phyloP scores from a whole-genome alignment of 1,140 invertebrate genomes.

The Drosophila nasuta region DNA sequence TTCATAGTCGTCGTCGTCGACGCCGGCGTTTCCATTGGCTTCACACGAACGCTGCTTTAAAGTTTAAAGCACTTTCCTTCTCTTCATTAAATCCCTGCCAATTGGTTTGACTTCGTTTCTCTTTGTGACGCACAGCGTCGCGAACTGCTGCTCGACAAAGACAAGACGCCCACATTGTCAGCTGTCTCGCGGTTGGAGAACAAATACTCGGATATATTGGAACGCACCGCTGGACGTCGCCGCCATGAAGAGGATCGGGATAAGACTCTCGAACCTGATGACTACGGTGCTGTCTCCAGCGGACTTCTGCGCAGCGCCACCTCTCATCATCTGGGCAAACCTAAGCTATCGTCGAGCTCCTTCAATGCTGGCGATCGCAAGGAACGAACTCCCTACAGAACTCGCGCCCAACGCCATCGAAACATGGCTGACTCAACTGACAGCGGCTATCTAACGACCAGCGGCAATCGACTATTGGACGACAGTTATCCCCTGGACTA shows the following conservation, averaged over 20 bases:
- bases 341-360: constrained; percentile 85
- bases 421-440: constrained; percentile 71
- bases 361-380: constrained; percentile 78
- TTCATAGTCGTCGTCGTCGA: constrained; percentile 35
- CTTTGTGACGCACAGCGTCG: constrained; percentile 65
- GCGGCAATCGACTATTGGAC: constrained; percentile 64
- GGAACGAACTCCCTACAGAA: constrained; percentile 78
- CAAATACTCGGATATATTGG: constrained; percentile 90
- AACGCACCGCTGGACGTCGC: constrained; percentile 87
- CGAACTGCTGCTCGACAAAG: constrained; percentile 66
- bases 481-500: constrained; percentile 79
- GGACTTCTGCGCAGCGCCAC: constrained; percentile 88
- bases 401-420: constrained; percentile 62
- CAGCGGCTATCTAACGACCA: constrained; percentile 71
- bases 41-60: constrained; percentile 74
- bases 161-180: constrained; percentile 80
- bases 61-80: constrained; percentile 63
- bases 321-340: constrained; percentile 85
- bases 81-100: constrained; percentile 49
- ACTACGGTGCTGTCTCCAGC: constrained; percentile 67
- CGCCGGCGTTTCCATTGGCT: constrained; percentile 66
- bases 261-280: constrained; percentile 88
- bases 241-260: constrained; percentile 87
- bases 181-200: constrained; percentile 89
- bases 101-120: constrained; percentile 54